Base-by-base conservation (phyloP, 1,140 invertebrate genomes). In the Drosophila elegans region DNA sequence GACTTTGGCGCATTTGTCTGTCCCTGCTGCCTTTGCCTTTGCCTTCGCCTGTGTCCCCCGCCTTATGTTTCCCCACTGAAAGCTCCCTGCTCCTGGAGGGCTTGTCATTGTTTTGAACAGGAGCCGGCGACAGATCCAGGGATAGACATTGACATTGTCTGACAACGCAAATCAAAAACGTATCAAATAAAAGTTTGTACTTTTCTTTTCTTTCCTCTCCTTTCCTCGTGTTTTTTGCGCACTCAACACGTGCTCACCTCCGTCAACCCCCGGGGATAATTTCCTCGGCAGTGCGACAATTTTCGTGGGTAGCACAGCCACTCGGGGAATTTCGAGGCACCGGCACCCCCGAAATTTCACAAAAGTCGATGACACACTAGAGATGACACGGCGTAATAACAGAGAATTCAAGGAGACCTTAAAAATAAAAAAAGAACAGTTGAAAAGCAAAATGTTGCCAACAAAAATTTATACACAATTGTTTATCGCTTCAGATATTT, bases 111-210 rank as follows among this genome's bases (percentile, higher is more conserved):
- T 73, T 62, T 61, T 45, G 57, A 57, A 39, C 46, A 55, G 21
- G 21, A 38, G 38, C 16, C 10, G 59, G 39, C 51, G 67, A 71
- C 67, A 56, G 67, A 46, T 56, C 51, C 67, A 38, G 64, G 67
- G 66, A 71, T 71, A 62, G 54, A 75, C 75, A 68, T 66, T 88
- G 83, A 80, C 76, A 77, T 85, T 85, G 82, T 85, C 66, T 85
- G 73, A 77, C 77, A 61, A 79, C 83, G 80, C 76, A 83, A 88
- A 89, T 88, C 84, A 88, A 88, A 88, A 88, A 80, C 84, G 75
- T 88, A 88, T 88, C 83, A 88, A 89, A 88, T 88, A 89, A 89
- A 88, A 86, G 74, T 79, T 86, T 79, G 76, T 68, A 66, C 64
- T 67, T 72, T 80, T 21, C 16, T 21, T 21, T 21, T 21, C 16